Base-by-base conservation (phyloP, 2,113 vertebrate species). In the Calonectris borealis region DNA sequence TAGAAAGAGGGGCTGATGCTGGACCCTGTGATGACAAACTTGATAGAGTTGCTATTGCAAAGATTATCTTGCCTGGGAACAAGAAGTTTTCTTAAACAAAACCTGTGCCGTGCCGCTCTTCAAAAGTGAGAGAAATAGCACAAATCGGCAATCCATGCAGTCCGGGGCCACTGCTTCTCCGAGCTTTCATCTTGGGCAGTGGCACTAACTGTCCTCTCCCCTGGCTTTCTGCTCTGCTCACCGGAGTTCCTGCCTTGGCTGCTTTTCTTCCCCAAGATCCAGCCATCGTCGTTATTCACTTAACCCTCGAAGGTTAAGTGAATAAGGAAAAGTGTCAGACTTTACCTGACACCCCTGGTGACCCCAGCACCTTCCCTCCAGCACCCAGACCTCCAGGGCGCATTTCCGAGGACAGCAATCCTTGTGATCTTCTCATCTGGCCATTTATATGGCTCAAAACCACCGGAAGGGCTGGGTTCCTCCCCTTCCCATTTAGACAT, bases 1-100 rank as follows among this genome's bases (percentile, higher is more conserved):
- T 25, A 80, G 84, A 16, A 34, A 60, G 18, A 79, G 49, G 61
- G 58, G 24, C 44, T 66, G 46, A n/a, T 32, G 24, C 60, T 48
- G 62, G 51, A 58, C 32, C 29, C 61, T n/a, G 31, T 9, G 44
- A 66, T 9, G 25, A 84, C 51, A 66, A 78, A 49, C 42, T 25
- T 7, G 24, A 0, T 14, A 6, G 0, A 34, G 20, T 0, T 69
- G 32, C 12, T 62, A 34, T 1, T 16, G 34, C 57, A n/a, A 52
- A 80, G 36, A 14, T 52, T 65, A 44, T 9, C 48, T 1, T 62
- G 78, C 44, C 38, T 48, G 57, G n/a, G 36, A 94, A 73, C 1
- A 2, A 49, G 16, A 42, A 24, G 10, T 16, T 25, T 34, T 40
- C 76, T 42, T 64, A 54, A 77, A 17, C 16, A 55, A 42, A 80